These are phyloP conservation scores for Hoplias malabaricus DNA, from an alignment of 2,113 vertebrate species.

Conservation along the genomic window DNA sequence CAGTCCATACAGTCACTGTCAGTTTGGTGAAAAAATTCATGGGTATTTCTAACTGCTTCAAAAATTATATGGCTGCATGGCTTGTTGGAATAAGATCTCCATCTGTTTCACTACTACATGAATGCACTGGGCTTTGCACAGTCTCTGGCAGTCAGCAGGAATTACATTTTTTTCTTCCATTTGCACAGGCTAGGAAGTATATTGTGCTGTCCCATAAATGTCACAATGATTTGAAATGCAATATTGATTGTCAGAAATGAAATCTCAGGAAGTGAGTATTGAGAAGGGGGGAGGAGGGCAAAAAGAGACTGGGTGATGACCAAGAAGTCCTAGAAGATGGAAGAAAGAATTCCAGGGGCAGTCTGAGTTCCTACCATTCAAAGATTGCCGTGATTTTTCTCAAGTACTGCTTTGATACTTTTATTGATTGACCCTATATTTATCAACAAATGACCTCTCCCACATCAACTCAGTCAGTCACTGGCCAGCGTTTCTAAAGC, in stretches of 20 bases:
- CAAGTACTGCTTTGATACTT: conserved; percentile 57
- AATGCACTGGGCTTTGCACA: no score
- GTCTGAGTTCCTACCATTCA: conserved; percentile 39
- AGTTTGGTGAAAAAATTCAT: no score
- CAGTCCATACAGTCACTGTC: no score
- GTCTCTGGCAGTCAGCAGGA: not conserved
- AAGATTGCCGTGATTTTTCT: conserved; percentile 52
- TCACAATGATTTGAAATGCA: conserved; percentile 24
- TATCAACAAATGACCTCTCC: conserved; percentile 50
- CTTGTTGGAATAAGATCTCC: not conserved
- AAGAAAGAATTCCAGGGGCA: conserved; percentile 7
- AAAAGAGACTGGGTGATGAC: not conserved
- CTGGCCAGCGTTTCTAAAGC: not conserved
- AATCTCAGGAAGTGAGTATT: conserved; percentile 1
- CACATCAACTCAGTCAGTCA: conserved; percentile 8
- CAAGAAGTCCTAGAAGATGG: not conserved
- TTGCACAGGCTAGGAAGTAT: conserved; percentile 12
- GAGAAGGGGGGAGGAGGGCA: not conserved
- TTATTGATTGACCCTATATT: conserved; percentile 60
- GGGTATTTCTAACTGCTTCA: no score
- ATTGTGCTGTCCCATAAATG: conserved; percentile 16
- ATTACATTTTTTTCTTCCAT: not conserved
- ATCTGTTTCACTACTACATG: not conserved
- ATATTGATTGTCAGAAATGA: conserved; percentile 28
- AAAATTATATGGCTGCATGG: not conserved